These are phyloP conservation scores for Armadillidium nasatum DNA, from an alignment of 1,140 invertebrate species.

Conservation along the genomic window DNA sequence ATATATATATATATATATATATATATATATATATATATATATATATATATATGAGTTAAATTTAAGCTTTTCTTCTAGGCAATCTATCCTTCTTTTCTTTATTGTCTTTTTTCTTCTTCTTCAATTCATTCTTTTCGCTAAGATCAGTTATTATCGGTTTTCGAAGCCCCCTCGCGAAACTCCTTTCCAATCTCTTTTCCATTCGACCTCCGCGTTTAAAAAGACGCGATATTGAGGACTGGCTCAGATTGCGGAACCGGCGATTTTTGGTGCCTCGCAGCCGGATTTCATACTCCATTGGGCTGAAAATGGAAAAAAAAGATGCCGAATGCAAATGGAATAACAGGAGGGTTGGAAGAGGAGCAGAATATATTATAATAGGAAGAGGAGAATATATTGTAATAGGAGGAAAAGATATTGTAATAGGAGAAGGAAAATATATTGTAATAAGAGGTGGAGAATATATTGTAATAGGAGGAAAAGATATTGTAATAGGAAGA, in stretches of 20 bases:
- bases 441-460: no score
- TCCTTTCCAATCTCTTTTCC: background rate
- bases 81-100: background rate
- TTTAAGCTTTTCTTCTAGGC: background rate
- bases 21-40: conserved; percentile 11
- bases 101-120: background rate
- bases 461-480: no score
- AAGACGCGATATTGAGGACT: background rate
- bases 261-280: background rate
- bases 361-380: no score
- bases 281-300: conserved; percentile 1
- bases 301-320: background rate
- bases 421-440: no score
- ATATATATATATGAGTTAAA: background rate
- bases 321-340: background rate
- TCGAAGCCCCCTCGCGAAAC: background rate
- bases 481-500: no score
- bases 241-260: background rate
- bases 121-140: background rate
- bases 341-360: background rate
- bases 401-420: no score
- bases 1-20: no score
- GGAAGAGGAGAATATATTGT: no score
- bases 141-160: background rate
- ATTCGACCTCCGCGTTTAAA: background rate